These are phyloP conservation scores for Lucilia sericata DNA, from an alignment of 1,140 invertebrate species.

Conservation along the genomic window DNA sequence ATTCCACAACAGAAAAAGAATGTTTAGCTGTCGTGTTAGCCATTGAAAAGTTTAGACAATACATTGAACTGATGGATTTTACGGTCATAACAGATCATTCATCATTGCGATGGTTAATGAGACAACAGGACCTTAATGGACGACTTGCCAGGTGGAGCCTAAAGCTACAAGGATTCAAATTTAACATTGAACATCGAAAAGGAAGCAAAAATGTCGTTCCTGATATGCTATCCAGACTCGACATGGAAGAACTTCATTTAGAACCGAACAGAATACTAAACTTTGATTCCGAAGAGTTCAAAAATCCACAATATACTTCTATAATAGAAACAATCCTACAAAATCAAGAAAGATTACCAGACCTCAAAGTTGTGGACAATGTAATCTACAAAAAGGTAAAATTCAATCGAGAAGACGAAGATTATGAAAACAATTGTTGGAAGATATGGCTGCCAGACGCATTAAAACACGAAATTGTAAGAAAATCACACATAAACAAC, in stretches of 20 bases:
- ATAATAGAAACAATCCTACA: neutral
- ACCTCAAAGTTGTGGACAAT: neutral
- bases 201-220: conserved; percentile 57
- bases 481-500: neutral
- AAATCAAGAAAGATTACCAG: neutral
- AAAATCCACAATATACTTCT: neutral
- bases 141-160: conserved; percentile 1
- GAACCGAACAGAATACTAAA: neutral
- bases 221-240: conserved; percentile 52
- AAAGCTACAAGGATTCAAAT: neutral
- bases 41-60: conserved; percentile 67
- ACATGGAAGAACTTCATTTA: conserved; percentile 28
- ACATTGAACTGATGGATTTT: conserved; percentile 65
- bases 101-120: conserved; percentile 53
- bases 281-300: neutral
- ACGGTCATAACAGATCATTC: conserved; percentile 59
- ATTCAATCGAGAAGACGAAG: neutral
- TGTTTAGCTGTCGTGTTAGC: conserved; percentile 67
- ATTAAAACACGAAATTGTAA: neutral
- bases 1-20: conserved; percentile 67
- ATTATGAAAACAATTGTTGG: neutral
- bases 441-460: neutral
- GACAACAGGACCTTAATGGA: conserved; percentile 47
- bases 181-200: conserved; percentile 53
- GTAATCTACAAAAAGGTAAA: neutral